These are phyloP conservation scores for Silurus glanis DNA, from an alignment of 2,113 vertebrate species.

Conservation along the genomic window DNA sequence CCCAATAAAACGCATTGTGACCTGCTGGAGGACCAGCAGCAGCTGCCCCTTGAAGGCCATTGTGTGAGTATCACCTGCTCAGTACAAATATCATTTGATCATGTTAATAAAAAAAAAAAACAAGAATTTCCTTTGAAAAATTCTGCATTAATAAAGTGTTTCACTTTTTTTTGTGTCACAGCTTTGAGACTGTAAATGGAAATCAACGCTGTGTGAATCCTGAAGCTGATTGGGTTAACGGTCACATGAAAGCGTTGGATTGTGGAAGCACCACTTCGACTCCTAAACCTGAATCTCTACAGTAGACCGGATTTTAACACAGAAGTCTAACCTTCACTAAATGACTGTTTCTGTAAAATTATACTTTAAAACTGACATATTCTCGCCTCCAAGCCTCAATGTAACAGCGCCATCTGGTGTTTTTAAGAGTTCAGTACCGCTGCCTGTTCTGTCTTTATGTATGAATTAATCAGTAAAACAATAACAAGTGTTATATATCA, in stretches of 20 bases:
- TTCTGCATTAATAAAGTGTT: neutral
- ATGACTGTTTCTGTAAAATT: neutral
- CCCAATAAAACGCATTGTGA: neutral
- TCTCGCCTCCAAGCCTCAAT: neutral
- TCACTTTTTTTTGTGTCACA: neutral
- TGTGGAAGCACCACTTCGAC: no score
- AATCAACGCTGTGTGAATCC: neutral
- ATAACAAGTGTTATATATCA: neutral
- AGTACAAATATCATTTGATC: neutral
- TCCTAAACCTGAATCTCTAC: neutral
- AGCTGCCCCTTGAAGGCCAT: neutral
- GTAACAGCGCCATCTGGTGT: neutral
- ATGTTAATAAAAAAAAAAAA: no score
- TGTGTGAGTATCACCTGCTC: constrained; percentile 28
- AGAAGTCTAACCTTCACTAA: neutral
- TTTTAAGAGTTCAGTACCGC: neutral
- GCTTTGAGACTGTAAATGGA: constrained; percentile 3
- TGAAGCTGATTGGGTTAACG: neutral
- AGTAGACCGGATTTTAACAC: neutral
- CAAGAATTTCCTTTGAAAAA: no score
- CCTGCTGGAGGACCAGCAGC: constrained; percentile 9
- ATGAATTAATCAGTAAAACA: neutral
- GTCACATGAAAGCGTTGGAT: neutral
- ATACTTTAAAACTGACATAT: neutral
- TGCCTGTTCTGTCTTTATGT: neutral